Base-by-base conservation (phyloP, 1,140 invertebrate genomes). In the Cydia pomonella region DNA sequence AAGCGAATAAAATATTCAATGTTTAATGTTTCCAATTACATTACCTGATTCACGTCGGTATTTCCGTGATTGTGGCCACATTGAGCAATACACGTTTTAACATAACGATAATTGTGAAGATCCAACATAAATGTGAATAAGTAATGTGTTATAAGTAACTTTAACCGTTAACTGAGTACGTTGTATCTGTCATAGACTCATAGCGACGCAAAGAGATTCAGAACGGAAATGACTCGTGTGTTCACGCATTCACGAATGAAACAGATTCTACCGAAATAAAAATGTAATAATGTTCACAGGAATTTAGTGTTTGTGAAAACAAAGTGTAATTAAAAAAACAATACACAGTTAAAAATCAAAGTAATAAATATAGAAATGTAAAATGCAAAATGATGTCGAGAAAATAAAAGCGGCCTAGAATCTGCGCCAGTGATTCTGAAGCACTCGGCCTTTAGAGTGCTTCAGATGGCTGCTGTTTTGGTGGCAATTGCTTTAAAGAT, bases 21-120 rank as follows among this genome's bases (percentile, higher is more conserved):
- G 53, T 59, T 44, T 16, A 44, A 44, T 44, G 41, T 44, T 53
- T 53, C 3, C 18, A 59, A 59, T 59, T 59, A 59, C 53, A 59
- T 59, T 50, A 50, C 16, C 53, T 59, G 53, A 59, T 59, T 59
- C 53, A 59, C 53, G 53, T n/a, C 21, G 53, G 53, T 23, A 59
- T 59, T 59, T 59, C 53, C 53, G 53, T 59, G 53, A 53, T 47
- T 18, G 53, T 23, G 53, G 21, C 10, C 21, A 59, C 53, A 23
- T 59, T 59, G 53, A 23, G 53, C 53, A 59, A 59, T 18, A 18
- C 21, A 59, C 18, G 53, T 23, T 59, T 23, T 59, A 59, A 5
- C 53, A 59, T 59, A 59, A 59, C 53, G 53, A 59, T 59, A 59
- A 59, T 59, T 59, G 50, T 53, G 53, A 59, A 59, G 53, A 59